Percentiles rank a stretch among this genome's conserved stretches.
phyloP scores from a whole-genome alignment of 2,888 invertebrate genomes.

The Allygus modestus region DNA sequence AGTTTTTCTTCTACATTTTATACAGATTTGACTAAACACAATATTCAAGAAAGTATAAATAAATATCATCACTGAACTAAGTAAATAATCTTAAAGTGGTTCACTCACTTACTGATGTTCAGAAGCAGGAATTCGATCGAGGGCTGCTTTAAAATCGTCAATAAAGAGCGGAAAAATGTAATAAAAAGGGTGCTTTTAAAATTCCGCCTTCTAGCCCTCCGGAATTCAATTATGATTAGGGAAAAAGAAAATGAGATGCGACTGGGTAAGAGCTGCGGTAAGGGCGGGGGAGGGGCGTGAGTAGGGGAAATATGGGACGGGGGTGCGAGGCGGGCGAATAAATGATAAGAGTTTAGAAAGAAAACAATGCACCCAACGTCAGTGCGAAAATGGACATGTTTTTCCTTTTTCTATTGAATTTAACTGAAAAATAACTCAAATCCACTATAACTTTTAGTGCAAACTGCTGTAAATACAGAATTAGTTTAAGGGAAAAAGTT shows the following conservation, averaged over 20 bases:
- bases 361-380: too few relatives aligned
- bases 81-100: too few relatives aligned
- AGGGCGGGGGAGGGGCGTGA: background rate
- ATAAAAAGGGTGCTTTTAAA: conserved; percentile 16
- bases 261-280: conserved; percentile 15
- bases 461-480: too few relatives aligned
- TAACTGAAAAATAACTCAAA: too few relatives aligned
- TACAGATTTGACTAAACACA: too few relatives aligned
- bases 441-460: too few relatives aligned
- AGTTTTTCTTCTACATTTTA: too few relatives aligned
- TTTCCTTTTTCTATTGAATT: too few relatives aligned
- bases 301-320: background rate
- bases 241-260: conserved; percentile 45
- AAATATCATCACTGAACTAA: too few relatives aligned
- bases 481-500: too few relatives aligned
- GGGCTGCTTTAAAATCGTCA: conserved; percentile 10
- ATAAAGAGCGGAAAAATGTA: conserved; percentile 34
- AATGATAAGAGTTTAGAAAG: background rate
- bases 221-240: conserved; percentile 47
- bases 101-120: background rate
- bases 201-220: background rate
- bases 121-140: background rate
- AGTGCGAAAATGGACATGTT: too few relatives aligned
- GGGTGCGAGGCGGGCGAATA: background rate
- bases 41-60: too few relatives aligned